Conservation (phyloP, 2,113 vertebrate genomes). For the Poeciliopsis prolifica region DNA sequence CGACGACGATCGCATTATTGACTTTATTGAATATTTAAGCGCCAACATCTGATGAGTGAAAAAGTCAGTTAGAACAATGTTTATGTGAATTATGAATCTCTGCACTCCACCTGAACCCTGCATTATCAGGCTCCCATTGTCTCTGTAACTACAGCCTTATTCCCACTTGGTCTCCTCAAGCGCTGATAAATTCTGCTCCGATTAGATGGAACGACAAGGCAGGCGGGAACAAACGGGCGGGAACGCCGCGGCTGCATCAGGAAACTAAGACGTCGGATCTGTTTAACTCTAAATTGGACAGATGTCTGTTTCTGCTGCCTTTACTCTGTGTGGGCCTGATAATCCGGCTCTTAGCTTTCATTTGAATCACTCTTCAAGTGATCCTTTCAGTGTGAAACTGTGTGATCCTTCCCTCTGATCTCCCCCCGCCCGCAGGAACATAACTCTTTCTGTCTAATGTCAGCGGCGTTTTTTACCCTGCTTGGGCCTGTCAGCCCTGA, state of each 20-base stretch:
- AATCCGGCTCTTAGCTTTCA: slow-evolving; percentile 51
- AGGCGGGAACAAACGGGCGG: too few relatives aligned
- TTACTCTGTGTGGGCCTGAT: slow-evolving; percentile 12
- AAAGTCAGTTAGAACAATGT: slow-evolving; percentile 16
- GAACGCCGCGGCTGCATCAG: neutral
- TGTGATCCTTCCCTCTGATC: slow-evolving; percentile 42
- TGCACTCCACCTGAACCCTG: slow-evolving; percentile 32
- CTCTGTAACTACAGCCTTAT: slow-evolving; percentile 1
- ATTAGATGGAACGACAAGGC: too few relatives aligned
- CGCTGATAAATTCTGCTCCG: too few relatives aligned
- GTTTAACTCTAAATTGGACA: slow-evolving; percentile 40
- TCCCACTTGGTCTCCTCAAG: neutral
- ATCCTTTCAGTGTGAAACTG: slow-evolving; percentile 29
- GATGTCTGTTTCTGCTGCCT: slow-evolving; percentile 11
- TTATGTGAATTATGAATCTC: slow-evolving; percentile 44
- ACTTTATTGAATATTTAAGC: slow-evolving; percentile 8
- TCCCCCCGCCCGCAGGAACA: slow-evolving; percentile 32
- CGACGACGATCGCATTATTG: neutral
- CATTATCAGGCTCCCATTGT: neutral
- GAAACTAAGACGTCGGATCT: slow-evolving; percentile 18
- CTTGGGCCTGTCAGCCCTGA: slow-evolving; percentile 46
- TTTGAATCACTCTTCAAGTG: slow-evolving; percentile 42
- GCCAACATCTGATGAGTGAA: slow-evolving; percentile 3
- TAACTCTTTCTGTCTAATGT: slow-evolving; percentile 59
- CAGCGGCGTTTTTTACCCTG: slow-evolving; percentile 53